A percentile compares a stretch with the other conserved stretches of the same genome.
Evolutionary conservation across 2,113 vertebrate genomes (phyloP).

Genomic region (Protobothrops flavoviridis): DNA sequence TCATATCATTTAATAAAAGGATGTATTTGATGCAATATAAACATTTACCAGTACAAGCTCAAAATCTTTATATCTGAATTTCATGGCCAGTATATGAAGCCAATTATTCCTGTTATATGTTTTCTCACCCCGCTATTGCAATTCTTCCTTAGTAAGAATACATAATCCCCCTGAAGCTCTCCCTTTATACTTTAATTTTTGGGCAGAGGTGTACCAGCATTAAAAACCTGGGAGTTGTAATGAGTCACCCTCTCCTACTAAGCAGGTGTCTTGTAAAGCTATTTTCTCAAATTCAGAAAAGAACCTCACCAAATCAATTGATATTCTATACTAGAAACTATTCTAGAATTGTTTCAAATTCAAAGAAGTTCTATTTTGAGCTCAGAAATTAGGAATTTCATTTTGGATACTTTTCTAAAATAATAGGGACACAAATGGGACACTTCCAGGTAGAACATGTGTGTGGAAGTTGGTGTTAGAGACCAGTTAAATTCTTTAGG

Average conservation of each 20-base stretch:
- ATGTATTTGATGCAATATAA: not conserved
- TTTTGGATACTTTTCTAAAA: not conserved
- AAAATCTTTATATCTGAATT: not conserved
- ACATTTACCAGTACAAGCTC: not conserved
- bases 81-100: not conserved
- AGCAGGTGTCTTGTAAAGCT: not conserved
- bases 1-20: not conserved
- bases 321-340: not conserved
- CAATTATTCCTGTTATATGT: not conserved
- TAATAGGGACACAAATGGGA: not conserved
- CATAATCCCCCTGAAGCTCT: not conserved
- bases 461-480: not conserved
- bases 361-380: not conserved
- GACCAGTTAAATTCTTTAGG: not conserved
- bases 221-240: not conserved
- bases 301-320: not conserved
- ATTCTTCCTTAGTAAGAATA: not conserved
- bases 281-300: not conserved
- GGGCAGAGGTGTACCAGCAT: not conserved
- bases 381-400: not conserved
- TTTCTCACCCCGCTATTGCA: not conserved
- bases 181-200: not conserved
- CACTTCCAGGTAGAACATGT: not conserved
- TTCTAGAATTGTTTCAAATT: not conserved
- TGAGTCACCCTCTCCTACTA: not conserved